Conservation (phyloP, 2,888 invertebrate genomes). For the Axea sp. region DNA sequence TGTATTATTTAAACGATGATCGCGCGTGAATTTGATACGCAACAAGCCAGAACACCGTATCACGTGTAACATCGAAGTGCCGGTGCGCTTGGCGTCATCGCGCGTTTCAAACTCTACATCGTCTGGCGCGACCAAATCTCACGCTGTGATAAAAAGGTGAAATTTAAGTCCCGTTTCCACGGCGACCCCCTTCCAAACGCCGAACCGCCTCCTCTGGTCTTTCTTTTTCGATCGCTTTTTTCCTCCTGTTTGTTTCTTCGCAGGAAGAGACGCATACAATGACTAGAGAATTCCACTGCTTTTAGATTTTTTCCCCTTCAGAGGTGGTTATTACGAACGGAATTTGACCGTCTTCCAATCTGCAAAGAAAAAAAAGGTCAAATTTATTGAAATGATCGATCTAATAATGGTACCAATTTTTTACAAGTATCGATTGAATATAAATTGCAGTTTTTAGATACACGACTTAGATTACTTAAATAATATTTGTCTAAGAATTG, state of each 20-base stretch:
- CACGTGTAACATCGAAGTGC: constrained; percentile 34
- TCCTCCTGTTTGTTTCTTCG: constrained; percentile 19
- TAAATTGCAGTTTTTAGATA: too few relatives aligned
- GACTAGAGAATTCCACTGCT: too few relatives aligned
- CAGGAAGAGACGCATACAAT: constrained; percentile 13
- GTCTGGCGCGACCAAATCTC: constrained; percentile 58
- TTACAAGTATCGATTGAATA: too few relatives aligned
- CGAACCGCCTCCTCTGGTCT: constrained; percentile 35
- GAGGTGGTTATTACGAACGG: too few relatives aligned
- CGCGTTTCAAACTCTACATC: constrained; percentile 55
- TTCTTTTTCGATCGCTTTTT: constrained; percentile 29
- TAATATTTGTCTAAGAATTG: too few relatives aligned
- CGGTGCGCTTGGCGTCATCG: constrained; percentile 36
- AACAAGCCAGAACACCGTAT: constrained; percentile 8
- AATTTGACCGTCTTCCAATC: too few relatives aligned
- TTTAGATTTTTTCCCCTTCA: too few relatives aligned
- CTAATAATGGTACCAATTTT: too few relatives aligned
- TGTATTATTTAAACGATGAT: too few relatives aligned
- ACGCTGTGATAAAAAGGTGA: constrained; percentile 55
- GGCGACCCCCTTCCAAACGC: constrained; percentile 51
- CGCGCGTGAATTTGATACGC: not conserved
- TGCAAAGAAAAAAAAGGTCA: too few relatives aligned
- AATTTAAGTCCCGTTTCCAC: constrained; percentile 62
- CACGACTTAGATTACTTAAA: too few relatives aligned
- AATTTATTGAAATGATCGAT: too few relatives aligned